phyloP scores from a whole-genome alignment of 2,888 invertebrate genomes.

The Octodonta nipae region DNA sequence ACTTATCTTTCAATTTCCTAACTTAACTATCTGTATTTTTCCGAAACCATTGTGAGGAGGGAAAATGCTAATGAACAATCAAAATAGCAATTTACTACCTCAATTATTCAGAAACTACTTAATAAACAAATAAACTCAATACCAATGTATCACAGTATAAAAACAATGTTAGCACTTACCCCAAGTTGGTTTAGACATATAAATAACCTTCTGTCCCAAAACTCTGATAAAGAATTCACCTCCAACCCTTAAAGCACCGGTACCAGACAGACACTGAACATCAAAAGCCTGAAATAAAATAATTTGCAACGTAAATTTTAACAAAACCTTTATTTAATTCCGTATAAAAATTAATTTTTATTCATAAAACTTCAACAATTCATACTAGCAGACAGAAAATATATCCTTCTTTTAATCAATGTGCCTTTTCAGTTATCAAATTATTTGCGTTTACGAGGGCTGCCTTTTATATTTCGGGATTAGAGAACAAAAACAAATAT shows the following conservation, averaged over 20 bases:
- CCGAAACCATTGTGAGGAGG: too few relatives aligned
- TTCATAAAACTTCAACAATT: constrained; percentile 4
- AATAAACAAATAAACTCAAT: neutral
- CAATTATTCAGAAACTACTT: too few relatives aligned
- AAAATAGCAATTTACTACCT: too few relatives aligned
- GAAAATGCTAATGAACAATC: too few relatives aligned
- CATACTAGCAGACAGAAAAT: too few relatives aligned
- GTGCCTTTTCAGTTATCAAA: too few relatives aligned
- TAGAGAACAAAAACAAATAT: too few relatives aligned
- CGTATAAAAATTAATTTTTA: neutral
- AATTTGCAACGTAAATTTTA: neutral
- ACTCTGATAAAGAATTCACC: constrained; percentile 72
- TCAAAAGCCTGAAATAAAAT: constrained; percentile 50
- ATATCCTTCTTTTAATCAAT: too few relatives aligned
- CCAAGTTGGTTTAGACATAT: constrained; percentile 90
- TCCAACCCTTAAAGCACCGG: constrained; percentile 79
- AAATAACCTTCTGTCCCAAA: constrained; percentile 55
- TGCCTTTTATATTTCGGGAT: too few relatives aligned
- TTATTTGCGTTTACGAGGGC: too few relatives aligned
- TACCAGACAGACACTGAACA: constrained; percentile 84
- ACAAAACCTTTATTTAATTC: neutral
- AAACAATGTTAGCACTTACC: too few relatives aligned
- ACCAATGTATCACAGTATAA: constrained; percentile 41
- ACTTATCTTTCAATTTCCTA: neutral
- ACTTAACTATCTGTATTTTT: neutral